Percentiles rank a stretch among this genome's conserved stretches.
Conservation (phyloP, 2,888 invertebrate genomes). For the Tetranychus truncatus region DNA sequence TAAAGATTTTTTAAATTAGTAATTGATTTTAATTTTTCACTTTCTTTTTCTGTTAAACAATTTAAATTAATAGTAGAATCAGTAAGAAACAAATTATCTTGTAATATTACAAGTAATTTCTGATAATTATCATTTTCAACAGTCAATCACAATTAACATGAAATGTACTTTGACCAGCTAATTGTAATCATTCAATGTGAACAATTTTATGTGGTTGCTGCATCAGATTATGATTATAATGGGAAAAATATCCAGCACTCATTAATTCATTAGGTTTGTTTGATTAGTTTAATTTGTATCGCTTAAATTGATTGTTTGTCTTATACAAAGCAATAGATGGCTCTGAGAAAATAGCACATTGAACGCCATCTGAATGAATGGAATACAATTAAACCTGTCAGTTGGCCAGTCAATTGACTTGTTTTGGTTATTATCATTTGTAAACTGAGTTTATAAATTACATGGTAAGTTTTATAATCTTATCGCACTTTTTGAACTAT, state of each 20-base stretch:
- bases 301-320: too few relatives aligned
- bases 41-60: neutral
- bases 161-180: neutral
- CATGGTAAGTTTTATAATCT: too few relatives aligned
- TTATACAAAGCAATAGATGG: too few relatives aligned
- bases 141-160: neutral
- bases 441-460: too few relatives aligned
- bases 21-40: neutral
- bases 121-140: neutral
- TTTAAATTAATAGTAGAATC: neutral
- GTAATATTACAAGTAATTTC: too few relatives aligned
- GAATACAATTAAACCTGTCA: too few relatives aligned
- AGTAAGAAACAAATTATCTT: too few relatives aligned
- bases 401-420: too few relatives aligned
- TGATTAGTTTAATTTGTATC: too few relatives aligned
- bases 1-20: neutral
- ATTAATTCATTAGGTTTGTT: neutral
- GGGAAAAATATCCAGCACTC: neutral
- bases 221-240: neutral
- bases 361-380: too few relatives aligned
- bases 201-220: neutral
- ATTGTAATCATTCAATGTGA: neutral
- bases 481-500: neutral
- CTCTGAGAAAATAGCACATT: too few relatives aligned
- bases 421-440: too few relatives aligned